Conservation (phyloP, 1,140 invertebrate genomes). For the Orussus abietinus region DNA sequence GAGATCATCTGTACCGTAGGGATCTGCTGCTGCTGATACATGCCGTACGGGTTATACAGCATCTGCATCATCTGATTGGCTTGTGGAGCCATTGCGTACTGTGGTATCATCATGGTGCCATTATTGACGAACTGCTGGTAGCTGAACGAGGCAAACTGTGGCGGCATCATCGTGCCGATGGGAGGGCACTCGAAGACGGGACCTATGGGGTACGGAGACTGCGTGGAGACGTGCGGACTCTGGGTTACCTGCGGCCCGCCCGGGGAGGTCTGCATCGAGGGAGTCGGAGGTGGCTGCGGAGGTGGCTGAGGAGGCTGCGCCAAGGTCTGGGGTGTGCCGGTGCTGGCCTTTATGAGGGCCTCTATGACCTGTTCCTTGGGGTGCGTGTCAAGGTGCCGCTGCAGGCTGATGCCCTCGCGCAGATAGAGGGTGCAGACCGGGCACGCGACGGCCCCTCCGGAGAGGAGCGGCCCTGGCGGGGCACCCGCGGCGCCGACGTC, state of each 20-base stretch:
- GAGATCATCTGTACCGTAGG: constrained; percentile 56
- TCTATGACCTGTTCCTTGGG: constrained; percentile 83
- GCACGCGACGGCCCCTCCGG: constrained; percentile 55
- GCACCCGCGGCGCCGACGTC: constrained; percentile 12
- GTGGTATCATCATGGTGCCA: constrained; percentile 55
- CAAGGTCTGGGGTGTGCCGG: constrained; percentile 5
- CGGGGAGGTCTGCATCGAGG: constrained; percentile 15
- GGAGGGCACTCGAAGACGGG: constrained; percentile 48
- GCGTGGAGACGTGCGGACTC: constrained; percentile 30
- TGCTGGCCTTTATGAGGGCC: constrained; percentile 61
- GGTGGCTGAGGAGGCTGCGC: constrained; percentile 11
- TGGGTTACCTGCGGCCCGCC: constrained; percentile 19
- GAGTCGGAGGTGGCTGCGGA: constrained; percentile 17
- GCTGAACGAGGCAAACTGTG: constrained; percentile 53
- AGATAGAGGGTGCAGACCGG: constrained; percentile 80
- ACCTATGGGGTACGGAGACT: constrained; percentile 40
- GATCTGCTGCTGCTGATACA: constrained; percentile 57
- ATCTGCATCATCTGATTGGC: constrained; percentile 57
- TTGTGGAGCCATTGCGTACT: constrained; percentile 55
- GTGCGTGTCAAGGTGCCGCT: constrained; percentile 76
- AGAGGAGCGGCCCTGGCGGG: too few species aligned
- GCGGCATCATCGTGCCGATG: constrained; percentile 44
- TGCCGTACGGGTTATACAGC: constrained; percentile 53
- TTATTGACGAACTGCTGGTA: constrained; percentile 60
- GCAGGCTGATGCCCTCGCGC: constrained; percentile 73